Percentiles rank a stretch among this genome's conserved stretches.
Conservation (phyloP, 1,140 invertebrate species). For the Bombus affinis region DNA sequence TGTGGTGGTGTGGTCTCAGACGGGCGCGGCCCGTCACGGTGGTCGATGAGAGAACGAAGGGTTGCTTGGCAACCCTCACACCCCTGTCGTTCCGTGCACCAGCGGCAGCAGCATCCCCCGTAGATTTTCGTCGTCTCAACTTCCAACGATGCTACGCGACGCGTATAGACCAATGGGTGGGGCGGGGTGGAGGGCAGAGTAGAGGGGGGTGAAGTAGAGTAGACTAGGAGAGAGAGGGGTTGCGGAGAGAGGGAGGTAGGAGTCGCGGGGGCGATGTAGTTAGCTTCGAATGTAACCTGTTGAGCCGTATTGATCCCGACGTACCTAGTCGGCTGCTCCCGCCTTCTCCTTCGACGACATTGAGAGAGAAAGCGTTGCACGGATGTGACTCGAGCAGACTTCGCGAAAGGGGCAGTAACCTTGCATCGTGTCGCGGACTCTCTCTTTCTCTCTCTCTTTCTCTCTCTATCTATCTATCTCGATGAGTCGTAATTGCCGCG, state of each 20-base stretch:
- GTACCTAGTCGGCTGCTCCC: constrained; percentile 16
- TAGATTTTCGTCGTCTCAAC: constrained; percentile 69
- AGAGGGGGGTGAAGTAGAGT: background rate
- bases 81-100: constrained; percentile 51
- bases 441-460: background rate
- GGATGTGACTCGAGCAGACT: constrained; percentile 23
- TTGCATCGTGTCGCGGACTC: background rate
- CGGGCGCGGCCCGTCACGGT: constrained; percentile 68
- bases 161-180: background rate
- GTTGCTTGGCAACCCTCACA: constrained; percentile 75
- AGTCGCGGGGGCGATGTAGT: constrained; percentile 48
- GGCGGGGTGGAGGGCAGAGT: background rate
- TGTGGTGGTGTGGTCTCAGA: constrained; percentile 62
- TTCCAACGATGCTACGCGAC: constrained; percentile 34
- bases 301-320: constrained; percentile 73
- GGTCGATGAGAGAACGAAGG: constrained; percentile 71
- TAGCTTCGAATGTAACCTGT: constrained; percentile 70
- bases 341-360: constrained; percentile 26
- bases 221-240: background rate
- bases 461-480: background rate
- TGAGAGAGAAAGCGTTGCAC: constrained; percentile 41
- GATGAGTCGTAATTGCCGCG: background rate
- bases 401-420: constrained; percentile 40
- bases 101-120: constrained; percentile 54
- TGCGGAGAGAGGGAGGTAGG: too few species aligned